phyloP scores from a whole-genome alignment of 2,797 vertebrate genomes.

The Tragopan temminckii region DNA sequence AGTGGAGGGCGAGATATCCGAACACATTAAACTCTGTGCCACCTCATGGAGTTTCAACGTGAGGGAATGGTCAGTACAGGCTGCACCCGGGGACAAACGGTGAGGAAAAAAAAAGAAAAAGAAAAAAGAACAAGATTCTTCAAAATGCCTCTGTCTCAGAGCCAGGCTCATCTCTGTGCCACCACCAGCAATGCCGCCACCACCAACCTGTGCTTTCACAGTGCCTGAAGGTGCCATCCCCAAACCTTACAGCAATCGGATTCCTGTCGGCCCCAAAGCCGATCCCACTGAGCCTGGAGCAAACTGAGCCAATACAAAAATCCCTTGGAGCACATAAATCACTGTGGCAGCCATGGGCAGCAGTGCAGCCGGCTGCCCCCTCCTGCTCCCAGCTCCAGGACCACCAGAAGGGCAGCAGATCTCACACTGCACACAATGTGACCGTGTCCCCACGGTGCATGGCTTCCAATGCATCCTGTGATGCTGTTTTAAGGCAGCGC shows the following conservation, averaged over 20 bases:
- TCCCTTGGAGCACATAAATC: rapidly evolving
- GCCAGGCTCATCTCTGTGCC: not conserved
- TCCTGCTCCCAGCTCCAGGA: not conserved
- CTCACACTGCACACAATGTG: not conserved
- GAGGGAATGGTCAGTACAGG: not conserved
- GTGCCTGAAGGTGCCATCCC: rapidly evolving
- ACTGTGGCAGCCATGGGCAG: not conserved
- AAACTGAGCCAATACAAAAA: not conserved
- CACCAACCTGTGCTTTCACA: not conserved
- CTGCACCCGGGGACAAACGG: not conserved
- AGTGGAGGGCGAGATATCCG: not conserved
- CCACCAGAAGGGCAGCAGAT: not conserved
- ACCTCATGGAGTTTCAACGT: not conserved
- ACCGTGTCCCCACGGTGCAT: too few species aligned
- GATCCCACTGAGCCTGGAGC: not conserved
- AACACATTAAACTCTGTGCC: not conserved
- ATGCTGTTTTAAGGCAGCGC: not conserved
- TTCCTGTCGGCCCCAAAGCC: not conserved
- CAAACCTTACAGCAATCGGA: rapidly evolving
- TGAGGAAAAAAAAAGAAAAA: too few species aligned
- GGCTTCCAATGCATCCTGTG: too few species aligned
- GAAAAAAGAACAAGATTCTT: not conserved
- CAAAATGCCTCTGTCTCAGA: not conserved
- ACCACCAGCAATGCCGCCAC: too few species aligned
- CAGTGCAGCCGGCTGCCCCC: not conserved